A percentile compares a stretch with the other conserved stretches of the same genome.
These are phyloP conservation scores for Dicrostonyx torquatus DNA, from an alignment of 2,797 vertebrate genomes.

Conservation along the genomic window DNA sequence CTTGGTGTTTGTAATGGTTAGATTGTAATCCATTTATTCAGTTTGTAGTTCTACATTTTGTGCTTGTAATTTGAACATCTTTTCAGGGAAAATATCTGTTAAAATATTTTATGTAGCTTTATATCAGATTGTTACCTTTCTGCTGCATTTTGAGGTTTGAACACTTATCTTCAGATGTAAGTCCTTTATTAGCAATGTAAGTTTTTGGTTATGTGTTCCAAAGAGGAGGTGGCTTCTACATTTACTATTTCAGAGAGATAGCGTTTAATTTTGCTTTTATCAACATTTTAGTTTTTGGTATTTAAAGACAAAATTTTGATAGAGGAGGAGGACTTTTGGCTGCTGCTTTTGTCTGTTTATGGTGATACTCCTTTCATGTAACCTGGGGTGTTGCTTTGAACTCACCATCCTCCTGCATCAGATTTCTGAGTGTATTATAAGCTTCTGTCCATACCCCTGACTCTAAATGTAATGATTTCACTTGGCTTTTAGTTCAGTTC, in stretches of 20 bases:
- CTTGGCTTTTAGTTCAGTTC: neutral
- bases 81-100: neutral
- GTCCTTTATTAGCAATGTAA: neutral
- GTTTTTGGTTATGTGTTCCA: neutral
- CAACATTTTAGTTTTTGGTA: neutral
- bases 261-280: conserved; percentile 19
- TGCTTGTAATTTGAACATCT: neutral
- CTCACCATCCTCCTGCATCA: neutral
- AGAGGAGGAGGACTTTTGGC: neutral
- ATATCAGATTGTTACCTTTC: conserved; percentile 18
- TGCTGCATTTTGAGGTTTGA: conserved; percentile 18
- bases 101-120: conserved; percentile 10
- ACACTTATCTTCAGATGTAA: neutral
- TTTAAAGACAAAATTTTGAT: neutral
- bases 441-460: neutral
- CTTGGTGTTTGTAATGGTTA: neutral
- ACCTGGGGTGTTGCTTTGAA: too few relatives aligned
- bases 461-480: neutral
- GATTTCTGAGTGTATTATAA: neutral
- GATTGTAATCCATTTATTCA: neutral
- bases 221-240: neutral
- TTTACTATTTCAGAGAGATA: neutral
- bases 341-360: neutral
- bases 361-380: neutral
- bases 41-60: neutral